phyloP scores from a whole-genome alignment of 2,888 invertebrate genomes.

The Toxonevra muliebris region DNA sequence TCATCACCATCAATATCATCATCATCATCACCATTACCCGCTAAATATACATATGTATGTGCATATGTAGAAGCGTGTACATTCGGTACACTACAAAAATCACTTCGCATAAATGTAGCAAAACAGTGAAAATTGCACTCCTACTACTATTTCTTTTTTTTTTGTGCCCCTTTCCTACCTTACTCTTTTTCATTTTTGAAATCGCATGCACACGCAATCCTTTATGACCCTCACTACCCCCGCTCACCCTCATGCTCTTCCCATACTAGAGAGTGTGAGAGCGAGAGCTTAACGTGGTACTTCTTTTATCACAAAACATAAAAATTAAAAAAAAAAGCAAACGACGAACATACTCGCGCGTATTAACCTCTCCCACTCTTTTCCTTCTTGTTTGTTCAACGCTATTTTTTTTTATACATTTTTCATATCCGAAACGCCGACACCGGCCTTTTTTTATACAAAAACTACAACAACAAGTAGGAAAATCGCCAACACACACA shows the following conservation, averaged over 20 bases:
- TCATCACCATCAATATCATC: conserved; percentile 1
- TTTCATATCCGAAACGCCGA: conserved; percentile 62
- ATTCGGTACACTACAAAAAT: background rate
- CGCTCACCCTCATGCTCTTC: too few relatives aligned
- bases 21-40: background rate
- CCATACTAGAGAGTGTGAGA: too few relatives aligned
- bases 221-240: too few relatives aligned
- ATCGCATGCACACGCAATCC: too few relatives aligned
- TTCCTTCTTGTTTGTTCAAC: conserved; percentile 26
- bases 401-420: conserved; percentile 52
- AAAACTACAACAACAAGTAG: too few relatives aligned
- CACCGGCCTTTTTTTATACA: conserved; percentile 37
- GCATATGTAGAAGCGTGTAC: too few relatives aligned
- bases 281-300: background rate
- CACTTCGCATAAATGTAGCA: background rate
- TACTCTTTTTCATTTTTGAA: too few relatives aligned
- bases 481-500: background rate
- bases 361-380: conserved; percentile 1
- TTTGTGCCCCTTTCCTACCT: too few relatives aligned
- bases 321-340: background rate
- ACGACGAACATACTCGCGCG: too few relatives aligned
- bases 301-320: background rate
- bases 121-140: too few relatives aligned
- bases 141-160: too few relatives aligned
- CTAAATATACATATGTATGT: conserved; percentile 7